phyloP scores from a whole-genome alignment of 2,888 invertebrate species.

The Nasonovia ribisnigri region DNA sequence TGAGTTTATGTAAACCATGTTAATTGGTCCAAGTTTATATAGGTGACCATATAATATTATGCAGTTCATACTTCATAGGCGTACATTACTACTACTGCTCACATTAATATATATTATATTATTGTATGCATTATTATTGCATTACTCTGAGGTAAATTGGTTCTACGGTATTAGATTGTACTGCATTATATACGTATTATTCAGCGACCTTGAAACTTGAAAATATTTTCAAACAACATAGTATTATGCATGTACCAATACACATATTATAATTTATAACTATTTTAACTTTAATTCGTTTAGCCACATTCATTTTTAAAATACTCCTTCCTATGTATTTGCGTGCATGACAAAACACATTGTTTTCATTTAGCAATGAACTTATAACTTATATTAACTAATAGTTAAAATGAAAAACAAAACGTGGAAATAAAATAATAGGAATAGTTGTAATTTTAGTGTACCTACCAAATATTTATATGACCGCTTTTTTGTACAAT shows the following conservation, averaged over 20 bases:
- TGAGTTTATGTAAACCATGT: not conserved
- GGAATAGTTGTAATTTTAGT: not conserved
- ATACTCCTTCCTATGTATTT: not conserved
- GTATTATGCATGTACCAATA: not conserved
- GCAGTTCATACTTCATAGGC: not conserved
- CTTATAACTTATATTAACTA: not conserved
- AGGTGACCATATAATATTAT: not conserved
- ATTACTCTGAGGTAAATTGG: not conserved
- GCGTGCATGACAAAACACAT: not conserved
- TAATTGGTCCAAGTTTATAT: not conserved
- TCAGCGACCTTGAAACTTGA: not conserved
- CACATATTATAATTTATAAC: not conserved
- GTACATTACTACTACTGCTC: not conserved
- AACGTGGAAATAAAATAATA: not conserved
- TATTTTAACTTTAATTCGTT: not conserved
- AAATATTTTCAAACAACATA: not conserved
- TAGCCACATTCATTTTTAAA: not conserved
- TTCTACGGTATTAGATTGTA: not conserved
- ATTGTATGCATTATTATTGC: not conserved
- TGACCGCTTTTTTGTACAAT: not conserved
- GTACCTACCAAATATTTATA: not conserved
- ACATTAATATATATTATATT: not conserved
- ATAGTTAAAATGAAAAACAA: not conserved
- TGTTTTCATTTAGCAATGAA: not conserved
- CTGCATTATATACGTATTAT: not conserved